These are phyloP conservation scores for Pogonocherus hispidulus DNA, from an alignment of 2,888 invertebrate genomes.

Conservation along the genomic window DNA sequence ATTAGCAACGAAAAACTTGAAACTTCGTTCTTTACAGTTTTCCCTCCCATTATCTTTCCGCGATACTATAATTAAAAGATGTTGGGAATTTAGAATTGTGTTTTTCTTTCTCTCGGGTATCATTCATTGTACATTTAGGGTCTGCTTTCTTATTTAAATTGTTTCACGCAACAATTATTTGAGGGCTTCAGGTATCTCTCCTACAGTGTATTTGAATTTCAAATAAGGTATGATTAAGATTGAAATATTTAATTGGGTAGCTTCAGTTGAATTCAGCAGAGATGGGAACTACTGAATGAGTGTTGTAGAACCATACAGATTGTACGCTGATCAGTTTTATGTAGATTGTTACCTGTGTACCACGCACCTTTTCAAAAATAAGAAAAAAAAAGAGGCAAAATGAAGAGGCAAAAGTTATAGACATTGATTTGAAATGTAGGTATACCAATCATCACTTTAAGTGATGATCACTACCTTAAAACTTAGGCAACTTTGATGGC, in stretches of 20 bases:
- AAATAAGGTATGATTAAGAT: conserved; percentile 12
- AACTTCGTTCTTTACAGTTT: conserved; percentile 19
- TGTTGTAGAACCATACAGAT: too few relatives aligned
- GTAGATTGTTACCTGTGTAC: too few relatives aligned
- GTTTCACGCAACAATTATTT: conserved; percentile 26
- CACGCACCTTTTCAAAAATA: too few relatives aligned
- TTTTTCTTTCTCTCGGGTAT: conserved; percentile 22
- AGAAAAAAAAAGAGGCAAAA: too few relatives aligned
- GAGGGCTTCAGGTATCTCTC: conserved; percentile 16
- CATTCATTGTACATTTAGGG: conserved; percentile 20
- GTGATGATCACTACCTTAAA: too few relatives aligned
- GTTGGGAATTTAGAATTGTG: conserved; percentile 24
- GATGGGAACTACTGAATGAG: not conserved
- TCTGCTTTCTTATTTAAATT: conserved; percentile 24
- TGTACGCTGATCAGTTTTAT: too few relatives aligned
- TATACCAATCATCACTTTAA: too few relatives aligned
- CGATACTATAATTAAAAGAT: conserved; percentile 29
- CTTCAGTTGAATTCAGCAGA: not conserved
- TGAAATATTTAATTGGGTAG: conserved; percentile 17
- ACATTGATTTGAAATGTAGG: too few relatives aligned
- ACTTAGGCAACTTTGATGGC: too few relatives aligned
- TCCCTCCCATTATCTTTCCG: conserved; percentile 23
- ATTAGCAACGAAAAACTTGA: conserved; percentile 27
- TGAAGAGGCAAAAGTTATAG: too few relatives aligned
- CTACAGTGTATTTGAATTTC: conserved; percentile 19